These are phyloP conservation scores for Indicator indicator DNA, from an alignment of 2,113 vertebrate species.

Conservation along the genomic window DNA sequence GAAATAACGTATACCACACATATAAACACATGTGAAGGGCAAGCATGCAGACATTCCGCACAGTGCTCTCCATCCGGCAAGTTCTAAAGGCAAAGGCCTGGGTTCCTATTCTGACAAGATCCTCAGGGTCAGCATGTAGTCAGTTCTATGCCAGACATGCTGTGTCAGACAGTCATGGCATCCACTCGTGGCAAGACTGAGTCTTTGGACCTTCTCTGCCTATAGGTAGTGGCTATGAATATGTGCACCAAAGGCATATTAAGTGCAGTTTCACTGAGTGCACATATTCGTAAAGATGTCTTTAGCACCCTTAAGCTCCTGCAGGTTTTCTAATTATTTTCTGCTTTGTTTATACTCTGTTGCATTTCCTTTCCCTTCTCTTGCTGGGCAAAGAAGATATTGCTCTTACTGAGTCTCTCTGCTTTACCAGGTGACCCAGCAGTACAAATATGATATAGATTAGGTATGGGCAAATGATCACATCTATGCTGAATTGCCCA, in stretches of 20 bases:
- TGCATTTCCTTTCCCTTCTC: not conserved
- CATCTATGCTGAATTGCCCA: slow-evolving; percentile 6
- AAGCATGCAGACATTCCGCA: not conserved
- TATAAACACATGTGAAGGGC: rapidly evolving
- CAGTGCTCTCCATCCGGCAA: not conserved
- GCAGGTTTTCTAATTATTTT: not conserved
- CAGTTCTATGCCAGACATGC: not conserved
- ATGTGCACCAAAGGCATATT: not conserved
- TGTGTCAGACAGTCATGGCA: not conserved
- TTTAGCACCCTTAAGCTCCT: not conserved
- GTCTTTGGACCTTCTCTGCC: not conserved
- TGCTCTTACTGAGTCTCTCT: not conserved
- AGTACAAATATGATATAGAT: slow-evolving; percentile 12
- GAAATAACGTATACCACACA: not conserved
- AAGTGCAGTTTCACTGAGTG: not conserved
- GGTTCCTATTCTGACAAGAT: not conserved
- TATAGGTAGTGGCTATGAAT: not conserved
- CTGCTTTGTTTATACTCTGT: not conserved
- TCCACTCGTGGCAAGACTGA: not conserved
- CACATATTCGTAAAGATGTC: not conserved
- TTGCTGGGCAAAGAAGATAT: not conserved
- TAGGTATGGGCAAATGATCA: slow-evolving; percentile 3
- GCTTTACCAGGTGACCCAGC: not conserved
- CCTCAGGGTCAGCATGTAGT: not conserved
- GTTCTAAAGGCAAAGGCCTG: not conserved